These are phyloP conservation scores for Cydia amplana DNA, from an alignment of 1,140 invertebrate genomes.

Conservation along the genomic window DNA sequence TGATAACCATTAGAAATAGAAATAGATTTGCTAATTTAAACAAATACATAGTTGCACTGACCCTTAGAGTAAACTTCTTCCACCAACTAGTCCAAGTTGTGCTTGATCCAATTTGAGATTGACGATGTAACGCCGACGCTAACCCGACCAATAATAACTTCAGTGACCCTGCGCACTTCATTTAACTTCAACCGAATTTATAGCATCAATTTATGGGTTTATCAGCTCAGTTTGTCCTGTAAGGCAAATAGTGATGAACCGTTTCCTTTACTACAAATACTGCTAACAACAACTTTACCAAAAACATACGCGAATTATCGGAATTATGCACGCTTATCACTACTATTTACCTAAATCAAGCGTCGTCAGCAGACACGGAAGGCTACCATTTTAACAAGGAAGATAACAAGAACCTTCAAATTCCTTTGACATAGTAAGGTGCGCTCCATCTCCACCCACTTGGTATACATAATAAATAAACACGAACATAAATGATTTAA, in stretches of 20 bases:
- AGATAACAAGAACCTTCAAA: too few relatives aligned
- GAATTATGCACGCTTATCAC: too few relatives aligned
- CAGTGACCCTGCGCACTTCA: slow-evolving; percentile 3
- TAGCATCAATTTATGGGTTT: slow-evolving; percentile 3
- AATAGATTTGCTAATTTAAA: too few relatives aligned
- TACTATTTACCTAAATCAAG: too few relatives aligned
- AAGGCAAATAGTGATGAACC: neutral
- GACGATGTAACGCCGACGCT: neutral
- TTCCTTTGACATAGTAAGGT: too few relatives aligned
- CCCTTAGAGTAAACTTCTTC: neutral
- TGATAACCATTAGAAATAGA: neutral
- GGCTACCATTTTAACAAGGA: too few relatives aligned
- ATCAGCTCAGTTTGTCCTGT: slow-evolving; percentile 5
- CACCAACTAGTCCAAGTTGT: neutral
- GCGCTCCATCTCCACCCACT: too few relatives aligned
- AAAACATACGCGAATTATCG: too few relatives aligned
- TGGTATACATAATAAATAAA: too few relatives aligned
- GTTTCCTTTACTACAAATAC: neutral
- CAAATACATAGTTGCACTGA: too few relatives aligned
- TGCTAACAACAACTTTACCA: neutral
- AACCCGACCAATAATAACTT: neutral
- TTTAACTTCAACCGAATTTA: slow-evolving; percentile 1
- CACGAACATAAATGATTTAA: too few relatives aligned
- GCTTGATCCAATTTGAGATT: neutral
- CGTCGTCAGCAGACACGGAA: too few relatives aligned